These are phyloP conservation scores for Pachycephala philippinensis DNA, from an alignment of 2,113 vertebrate species.

Conservation along the genomic window DNA sequence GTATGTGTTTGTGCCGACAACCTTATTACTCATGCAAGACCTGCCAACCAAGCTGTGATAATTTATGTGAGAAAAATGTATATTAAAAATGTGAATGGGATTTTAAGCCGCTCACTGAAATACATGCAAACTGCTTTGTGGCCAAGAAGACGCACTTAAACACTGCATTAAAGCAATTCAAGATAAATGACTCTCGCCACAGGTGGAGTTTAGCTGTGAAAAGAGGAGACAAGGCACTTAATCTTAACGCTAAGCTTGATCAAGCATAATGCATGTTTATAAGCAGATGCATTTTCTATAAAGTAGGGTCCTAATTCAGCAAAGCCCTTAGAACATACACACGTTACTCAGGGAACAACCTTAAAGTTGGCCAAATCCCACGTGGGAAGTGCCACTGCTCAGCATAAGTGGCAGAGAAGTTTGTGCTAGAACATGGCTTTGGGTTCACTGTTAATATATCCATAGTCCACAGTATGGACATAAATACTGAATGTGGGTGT, in stretches of 20 bases:
- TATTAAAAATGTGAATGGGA: slow-evolving; percentile 58
- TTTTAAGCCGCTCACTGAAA: slow-evolving; percentile 28
- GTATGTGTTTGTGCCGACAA: slow-evolving; percentile 11
- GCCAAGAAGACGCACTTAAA: neutral
- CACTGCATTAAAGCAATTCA: neutral
- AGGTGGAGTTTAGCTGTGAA: neutral
- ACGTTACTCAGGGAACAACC: neutral
- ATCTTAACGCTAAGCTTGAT: neutral
- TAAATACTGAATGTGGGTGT: neutral
- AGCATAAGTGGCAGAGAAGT: neutral
- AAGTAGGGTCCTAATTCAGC: neutral
- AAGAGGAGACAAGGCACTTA: neutral
- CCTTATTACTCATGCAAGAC: slow-evolving; percentile 2
- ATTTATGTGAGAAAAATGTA: slow-evolving; percentile 36
- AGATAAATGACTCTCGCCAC: slow-evolving; percentile 12
- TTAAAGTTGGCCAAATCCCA: neutral
- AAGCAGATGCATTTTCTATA: neutral
- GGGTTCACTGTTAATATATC: neutral
- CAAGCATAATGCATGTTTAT: neutral
- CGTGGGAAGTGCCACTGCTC: neutral
- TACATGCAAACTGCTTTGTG: neutral
- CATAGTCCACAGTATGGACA: neutral
- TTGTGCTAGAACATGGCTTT: neutral
- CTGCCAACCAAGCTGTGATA: slow-evolving; percentile 29
- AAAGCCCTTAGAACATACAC: neutral